Percentiles rank a stretch among this genome's conserved stretches.
phyloP scores from a whole-genome alignment of 35 echinoderm and acorn worm genomes.

The Lytechinus variegatus region DNA sequence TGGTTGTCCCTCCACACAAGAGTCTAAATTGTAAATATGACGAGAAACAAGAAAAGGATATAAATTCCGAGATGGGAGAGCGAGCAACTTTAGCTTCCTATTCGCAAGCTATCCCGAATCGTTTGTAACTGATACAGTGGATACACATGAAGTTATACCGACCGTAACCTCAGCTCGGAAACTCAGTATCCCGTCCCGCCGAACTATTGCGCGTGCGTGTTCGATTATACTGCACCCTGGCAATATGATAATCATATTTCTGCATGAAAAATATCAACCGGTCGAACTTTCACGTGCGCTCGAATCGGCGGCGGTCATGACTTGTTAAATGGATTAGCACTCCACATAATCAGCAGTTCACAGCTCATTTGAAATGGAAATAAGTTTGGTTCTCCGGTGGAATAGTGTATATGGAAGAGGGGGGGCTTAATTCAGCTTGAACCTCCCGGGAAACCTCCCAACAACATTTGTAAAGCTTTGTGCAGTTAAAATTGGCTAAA shows the following conservation, averaged over 20 bases:
- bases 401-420: not conserved
- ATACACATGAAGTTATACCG: not conserved
- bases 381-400: not conserved
- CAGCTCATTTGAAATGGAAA: not conserved
- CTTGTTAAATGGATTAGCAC: not conserved
- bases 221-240: conserved; percentile 1
- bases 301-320: not conserved
- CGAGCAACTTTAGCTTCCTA: not conserved
- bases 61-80: not conserved
- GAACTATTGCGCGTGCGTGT: conserved; percentile 20
- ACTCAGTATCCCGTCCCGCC: not conserved
- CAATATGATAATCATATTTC: not conserved
- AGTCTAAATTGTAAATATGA: not conserved
- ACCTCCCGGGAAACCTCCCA: no score
- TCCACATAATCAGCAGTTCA: not conserved
- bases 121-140: not conserved
- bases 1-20: not conserved
- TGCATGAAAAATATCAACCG: not conserved
- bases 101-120: not conserved
- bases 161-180: conserved; percentile 1
- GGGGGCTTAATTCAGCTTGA: not conserved
- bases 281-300: not conserved
- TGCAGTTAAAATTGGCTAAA: no score
- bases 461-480: not conserved
- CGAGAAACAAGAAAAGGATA: not conserved